Evolutionary conservation across 2,113 vertebrate species (phyloP).

Genomic region (Prolemur simus): DNA sequence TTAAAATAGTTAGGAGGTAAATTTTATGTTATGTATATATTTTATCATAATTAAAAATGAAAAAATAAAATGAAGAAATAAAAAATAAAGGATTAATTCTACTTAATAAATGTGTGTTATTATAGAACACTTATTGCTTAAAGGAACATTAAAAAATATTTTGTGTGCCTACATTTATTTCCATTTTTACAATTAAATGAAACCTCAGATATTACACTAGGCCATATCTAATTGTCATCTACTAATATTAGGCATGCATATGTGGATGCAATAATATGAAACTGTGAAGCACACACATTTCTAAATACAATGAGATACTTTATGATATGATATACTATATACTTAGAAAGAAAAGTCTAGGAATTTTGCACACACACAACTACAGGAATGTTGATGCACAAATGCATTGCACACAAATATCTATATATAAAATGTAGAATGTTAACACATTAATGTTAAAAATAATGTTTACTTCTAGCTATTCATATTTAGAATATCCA

Average conservation of each 20-base stretch:
- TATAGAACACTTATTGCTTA: background rate
- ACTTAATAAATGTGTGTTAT: background rate
- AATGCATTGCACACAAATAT: background rate
- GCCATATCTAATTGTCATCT: background rate
- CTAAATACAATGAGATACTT: background rate
- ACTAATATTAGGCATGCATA: background rate
- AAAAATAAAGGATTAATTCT: conserved; percentile 2
- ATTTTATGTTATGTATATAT: background rate
- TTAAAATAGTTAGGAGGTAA: background rate
- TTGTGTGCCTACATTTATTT: background rate
- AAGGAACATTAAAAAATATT: background rate
- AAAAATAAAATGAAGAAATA: background rate
- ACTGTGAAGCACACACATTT: background rate
- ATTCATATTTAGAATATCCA: background rate
- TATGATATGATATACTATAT: background rate
- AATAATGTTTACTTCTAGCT: background rate
- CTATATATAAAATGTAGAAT: background rate
- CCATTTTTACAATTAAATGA: background rate
- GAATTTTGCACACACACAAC: background rate
- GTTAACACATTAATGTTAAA: background rate
- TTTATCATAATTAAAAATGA: background rate
- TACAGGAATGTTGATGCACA: background rate
- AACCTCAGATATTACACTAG: background rate
- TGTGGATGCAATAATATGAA: background rate
- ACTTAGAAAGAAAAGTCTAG: background rate